Conservation (phyloP, 2,113 vertebrate species). For the Gracilinanus agilis region DNA sequence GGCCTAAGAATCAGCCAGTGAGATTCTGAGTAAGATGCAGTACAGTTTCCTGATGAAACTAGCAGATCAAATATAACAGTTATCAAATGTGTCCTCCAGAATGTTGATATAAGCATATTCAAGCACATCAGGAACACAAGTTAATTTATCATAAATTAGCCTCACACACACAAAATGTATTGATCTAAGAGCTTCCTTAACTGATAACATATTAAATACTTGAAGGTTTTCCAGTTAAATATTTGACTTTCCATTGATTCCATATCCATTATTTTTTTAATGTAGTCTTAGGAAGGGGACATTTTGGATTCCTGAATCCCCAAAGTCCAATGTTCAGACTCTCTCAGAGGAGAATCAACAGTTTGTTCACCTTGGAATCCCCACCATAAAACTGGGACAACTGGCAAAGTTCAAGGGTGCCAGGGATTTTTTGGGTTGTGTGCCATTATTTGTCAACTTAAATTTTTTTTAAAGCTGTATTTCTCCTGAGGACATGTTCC, state of each 20-base stretch:
- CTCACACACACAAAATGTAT: not conserved
- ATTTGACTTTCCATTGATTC: not conserved
- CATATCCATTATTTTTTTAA: not conserved
- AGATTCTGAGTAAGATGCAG: fast-evolving
- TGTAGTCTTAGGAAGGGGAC: not conserved
- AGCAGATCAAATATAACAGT: fast-evolving
- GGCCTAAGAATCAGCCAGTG: not conserved
- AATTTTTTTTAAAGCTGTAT: not conserved
- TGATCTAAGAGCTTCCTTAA: not conserved
- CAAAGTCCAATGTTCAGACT: conserved; percentile 12
- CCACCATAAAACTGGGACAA: not conserved
- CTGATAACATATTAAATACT: not conserved
- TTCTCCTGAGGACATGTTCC: not conserved
- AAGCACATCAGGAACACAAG: no score
- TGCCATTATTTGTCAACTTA: fast-evolving
- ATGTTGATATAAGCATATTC: fast-evolving
- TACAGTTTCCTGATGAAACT: fast-evolving
- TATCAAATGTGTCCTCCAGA: fast-evolving
- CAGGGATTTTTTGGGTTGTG: fast-evolving
- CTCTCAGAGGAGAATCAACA: not conserved
- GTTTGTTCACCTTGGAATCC: not conserved
- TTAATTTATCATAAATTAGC: not conserved
- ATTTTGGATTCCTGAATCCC: not conserved
- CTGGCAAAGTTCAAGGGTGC: fast-evolving
- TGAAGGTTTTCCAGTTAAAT: not conserved